Evolutionary conservation across 2,113 vertebrate genomes (phyloP).

Genomic region (Clinocottus analis): DNA sequence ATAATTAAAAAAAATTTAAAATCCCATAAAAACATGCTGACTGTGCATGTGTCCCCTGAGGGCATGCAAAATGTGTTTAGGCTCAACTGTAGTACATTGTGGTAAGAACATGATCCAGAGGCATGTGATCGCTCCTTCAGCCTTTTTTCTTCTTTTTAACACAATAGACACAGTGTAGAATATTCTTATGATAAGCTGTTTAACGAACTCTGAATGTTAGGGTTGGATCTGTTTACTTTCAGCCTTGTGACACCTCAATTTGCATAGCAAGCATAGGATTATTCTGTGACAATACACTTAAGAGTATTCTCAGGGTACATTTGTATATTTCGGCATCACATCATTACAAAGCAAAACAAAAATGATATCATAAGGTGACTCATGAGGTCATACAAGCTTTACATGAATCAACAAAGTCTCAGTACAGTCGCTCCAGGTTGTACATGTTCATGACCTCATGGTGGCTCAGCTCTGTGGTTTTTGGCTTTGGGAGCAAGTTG

Average conservation of each 20-base stretch:
- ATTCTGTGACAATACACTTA: background rate
- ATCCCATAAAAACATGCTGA: background rate
- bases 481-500: background rate
- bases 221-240: conserved; percentile 16
- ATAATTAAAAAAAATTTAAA: no score
- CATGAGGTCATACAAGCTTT: background rate
- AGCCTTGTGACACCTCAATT: conserved; percentile 1
- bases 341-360: background rate
- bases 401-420: conserved; percentile 6
- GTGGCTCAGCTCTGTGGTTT: background rate
- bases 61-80: conserved; percentile 1
- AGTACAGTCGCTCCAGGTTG: conserved; percentile 1
- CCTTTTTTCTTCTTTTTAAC: background rate
- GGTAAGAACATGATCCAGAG: conserved; percentile 7
- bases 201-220: background rate
- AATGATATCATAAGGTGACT: background rate
- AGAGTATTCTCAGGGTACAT: background rate
- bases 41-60: background rate
- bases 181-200: conserved; percentile 16
- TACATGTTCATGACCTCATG: conserved; percentile 12
- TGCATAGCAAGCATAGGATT: background rate
- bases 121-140: conserved; percentile 21
- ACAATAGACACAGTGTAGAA: background rate
- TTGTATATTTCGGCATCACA: background rate
- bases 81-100: conserved; percentile 5